Base-by-base conservation (phyloP, 2,113 vertebrate species). In the Seriola rivoliana region DNA sequence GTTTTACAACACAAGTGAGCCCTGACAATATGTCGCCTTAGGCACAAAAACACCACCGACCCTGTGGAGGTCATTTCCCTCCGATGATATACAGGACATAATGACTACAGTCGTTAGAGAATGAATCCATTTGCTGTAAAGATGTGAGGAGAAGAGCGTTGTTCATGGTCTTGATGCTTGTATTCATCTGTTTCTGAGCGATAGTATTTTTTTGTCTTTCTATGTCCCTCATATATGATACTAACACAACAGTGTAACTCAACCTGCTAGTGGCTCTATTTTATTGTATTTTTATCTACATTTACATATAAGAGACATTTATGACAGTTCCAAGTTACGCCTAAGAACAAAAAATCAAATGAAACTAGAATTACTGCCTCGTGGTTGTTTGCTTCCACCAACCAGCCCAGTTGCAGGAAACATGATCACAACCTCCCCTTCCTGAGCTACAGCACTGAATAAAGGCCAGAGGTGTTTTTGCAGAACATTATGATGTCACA, bases 201-300 rank as follows among this genome's bases (percentile, higher is more conserved):
- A 21, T 29, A 4, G 25, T 16, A 42, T 62, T 62, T 2, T 17
- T 29, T 54, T 71, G 4, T 13, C 8, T 34, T n/a, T 79, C 34
- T 32, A 25, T 12, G 3, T 55, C 12, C 17, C 11, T 42, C 13
- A 46, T 25, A 54, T 64, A 50, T 58, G 40, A 66, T 2, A n/a
- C 9, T 16, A 5, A 23, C 10, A 65, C n/a, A 44, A 12, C 17
- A 10, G 48, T 64, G 55, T 54, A 66, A 66, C 50, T 70, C 23
- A 36, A 29, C 34, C 25, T 42, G 6, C 29, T 80, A 52, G 60
- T 59, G 70, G 75, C 36, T 72, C 50, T 17, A 38, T 64, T 40
- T 52, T 80, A 71, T 84, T 83, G 54, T 7, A 64, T 34, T 36
- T 75, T 84, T 16, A 82, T 89, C 84, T 80, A 34, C 2, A 25